Base-by-base conservation (phyloP, 2,888 invertebrate genomes). In the Drosophila buzzatii region DNA sequence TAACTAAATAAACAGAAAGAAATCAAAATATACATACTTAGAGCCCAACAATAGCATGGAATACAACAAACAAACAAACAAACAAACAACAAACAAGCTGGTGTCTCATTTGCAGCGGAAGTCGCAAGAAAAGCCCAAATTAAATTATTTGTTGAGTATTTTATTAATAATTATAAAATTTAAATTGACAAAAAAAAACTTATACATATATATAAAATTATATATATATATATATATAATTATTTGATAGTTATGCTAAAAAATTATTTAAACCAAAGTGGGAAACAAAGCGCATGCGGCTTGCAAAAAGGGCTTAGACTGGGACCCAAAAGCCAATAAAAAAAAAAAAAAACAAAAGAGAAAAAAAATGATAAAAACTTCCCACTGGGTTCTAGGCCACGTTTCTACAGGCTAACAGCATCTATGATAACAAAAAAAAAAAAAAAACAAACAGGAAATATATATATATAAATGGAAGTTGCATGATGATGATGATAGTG, bases 61-160 rank as follows among this genome's bases (percentile, higher is more conserved):
- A 51, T 18, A 49, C 57, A 55, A 42, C 39, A 39, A 16, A 45
- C 23, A 23, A 45, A 23, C 23, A 45, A 45, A 20, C 18, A 27
- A 55, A 41, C 41, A 55, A 55, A 61, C 45, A 58, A 60, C 58
- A 42, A 23, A 72, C n/a, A 60, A 67, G 64, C 69, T 78, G 79
- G 47, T 55, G 70, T 66, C 75, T 66, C 75, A 60, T 67, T 77
- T 70, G 80, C 76, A 65, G 62, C 66, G 53, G 59, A 64, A 59
- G 60, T 59, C 53, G 79, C 77, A 55, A 65, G 66, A 62, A 69
- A 73, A 75, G 71, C 76, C 61, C 74, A 70, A 72, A 73, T 76
- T 76, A 70, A 77, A 81, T 92, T 89, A 91, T 92, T 92, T 92
- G 92, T 92, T 92, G 91, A 92, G 89, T 92, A 92, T 92, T 92